Conservation (phyloP, 2,113 vertebrate species). For the Elephantulus edwardii region DNA sequence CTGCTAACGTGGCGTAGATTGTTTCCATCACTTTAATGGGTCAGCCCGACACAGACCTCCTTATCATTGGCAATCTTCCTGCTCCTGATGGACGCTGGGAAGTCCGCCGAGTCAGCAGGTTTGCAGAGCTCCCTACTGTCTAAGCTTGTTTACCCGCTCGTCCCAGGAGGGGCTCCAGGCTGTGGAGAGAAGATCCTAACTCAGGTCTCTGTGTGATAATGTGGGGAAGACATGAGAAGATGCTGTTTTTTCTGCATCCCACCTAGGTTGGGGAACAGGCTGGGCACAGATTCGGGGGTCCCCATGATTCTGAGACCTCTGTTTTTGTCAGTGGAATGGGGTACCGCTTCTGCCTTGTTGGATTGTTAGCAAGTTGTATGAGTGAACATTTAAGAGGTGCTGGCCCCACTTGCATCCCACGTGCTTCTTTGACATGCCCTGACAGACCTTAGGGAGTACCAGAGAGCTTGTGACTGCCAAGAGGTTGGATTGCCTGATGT, state of each 20-base stretch:
- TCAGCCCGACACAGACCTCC: background rate
- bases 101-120: slow-evolving; percentile 3
- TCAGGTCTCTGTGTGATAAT: background rate
- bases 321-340: background rate
- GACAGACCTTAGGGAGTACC: background rate
- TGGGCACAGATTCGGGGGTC: background rate
- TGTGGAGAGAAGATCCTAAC: background rate
- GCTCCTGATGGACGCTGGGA: slow-evolving; percentile 22
- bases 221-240: background rate
- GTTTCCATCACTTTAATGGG: background rate
- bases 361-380: rapidly evolving
- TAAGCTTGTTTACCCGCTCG: background rate
- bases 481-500: background rate
- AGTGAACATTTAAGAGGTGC: background rate
- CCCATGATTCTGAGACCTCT: background rate
- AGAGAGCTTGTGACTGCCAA: no score
- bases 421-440: background rate
- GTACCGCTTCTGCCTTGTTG: no score
- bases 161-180: background rate
- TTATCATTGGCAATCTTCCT: slow-evolving; percentile 39
- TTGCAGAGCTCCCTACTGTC: background rate
- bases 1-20: no score
- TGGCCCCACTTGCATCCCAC: background rate
- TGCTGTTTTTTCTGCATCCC: background rate
- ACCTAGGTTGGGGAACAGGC: background rate